These are phyloP conservation scores for Plodia interpunctella DNA, from an alignment of 1,140 invertebrate species.

Conservation along the genomic window DNA sequence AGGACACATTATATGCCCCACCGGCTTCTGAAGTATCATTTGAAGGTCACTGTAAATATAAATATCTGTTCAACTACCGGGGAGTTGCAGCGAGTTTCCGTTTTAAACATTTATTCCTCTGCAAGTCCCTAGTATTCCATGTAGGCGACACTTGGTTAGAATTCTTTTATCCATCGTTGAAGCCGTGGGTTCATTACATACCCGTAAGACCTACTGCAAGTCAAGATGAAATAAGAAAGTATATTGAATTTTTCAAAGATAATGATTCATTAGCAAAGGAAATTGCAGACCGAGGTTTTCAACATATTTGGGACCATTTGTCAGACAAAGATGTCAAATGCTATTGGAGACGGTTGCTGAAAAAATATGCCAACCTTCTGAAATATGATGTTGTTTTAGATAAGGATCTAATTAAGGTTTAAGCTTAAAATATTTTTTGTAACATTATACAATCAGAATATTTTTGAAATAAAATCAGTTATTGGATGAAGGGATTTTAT, in stretches of 20 bases:
- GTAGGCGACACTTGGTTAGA: slow-evolving; percentile 96
- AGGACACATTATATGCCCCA: slow-evolving; percentile 90
- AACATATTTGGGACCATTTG: slow-evolving; percentile 91
- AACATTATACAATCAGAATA: not conserved
- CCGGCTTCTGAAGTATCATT: slow-evolving; percentile 93
- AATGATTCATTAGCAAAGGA: slow-evolving; percentile 86
- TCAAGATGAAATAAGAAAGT: slow-evolving; percentile 81
- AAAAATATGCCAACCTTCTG: slow-evolving; percentile 86
- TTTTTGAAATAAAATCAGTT: not conserved
- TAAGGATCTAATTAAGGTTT: slow-evolving; percentile 70
- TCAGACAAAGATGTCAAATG: slow-evolving; percentile 89
- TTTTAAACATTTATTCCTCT: slow-evolving; percentile 97
- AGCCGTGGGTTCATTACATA: slow-evolving; percentile 98
- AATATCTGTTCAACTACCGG: slow-evolving; percentile 97
- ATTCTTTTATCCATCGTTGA: slow-evolving; percentile 95
- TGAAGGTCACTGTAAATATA: slow-evolving; percentile 95
- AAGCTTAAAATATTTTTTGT: not conserved
- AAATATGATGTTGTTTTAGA: slow-evolving; percentile 82
- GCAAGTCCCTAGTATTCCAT: slow-evolving; percentile 96
- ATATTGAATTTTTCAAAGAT: slow-evolving; percentile 87
- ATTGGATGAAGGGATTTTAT: slow-evolving; percentile 15
- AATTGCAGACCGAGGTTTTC: slow-evolving; percentile 89
- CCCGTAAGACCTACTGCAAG: slow-evolving; percentile 86
- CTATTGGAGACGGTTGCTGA: slow-evolving; percentile 92
- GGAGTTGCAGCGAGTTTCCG: slow-evolving; percentile 98